phyloP scores from a whole-genome alignment of 2,888 invertebrate genomes.

The Neoscelio sp. region DNA sequence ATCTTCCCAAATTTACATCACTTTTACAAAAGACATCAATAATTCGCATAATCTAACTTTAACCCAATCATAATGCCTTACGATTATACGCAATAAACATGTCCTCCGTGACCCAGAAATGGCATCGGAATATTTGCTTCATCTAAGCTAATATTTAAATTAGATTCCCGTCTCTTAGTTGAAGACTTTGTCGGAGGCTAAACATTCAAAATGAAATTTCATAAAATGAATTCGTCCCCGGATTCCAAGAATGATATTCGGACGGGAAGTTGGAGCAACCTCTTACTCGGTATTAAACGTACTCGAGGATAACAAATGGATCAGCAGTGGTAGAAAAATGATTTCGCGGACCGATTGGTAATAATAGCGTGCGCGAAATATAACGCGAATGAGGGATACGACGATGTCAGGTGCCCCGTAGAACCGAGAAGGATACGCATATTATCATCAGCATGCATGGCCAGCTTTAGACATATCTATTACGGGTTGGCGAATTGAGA shows the following conservation, averaged over 20 bases:
- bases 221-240: constrained; percentile 30
- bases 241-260: constrained; percentile 3
- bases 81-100: constrained; percentile 38
- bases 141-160: constrained; percentile 31
- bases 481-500: constrained; percentile 80
- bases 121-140: constrained; percentile 22
- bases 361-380: constrained; percentile 53
- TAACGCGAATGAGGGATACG: constrained; percentile 43
- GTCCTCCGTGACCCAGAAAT: constrained; percentile 34
- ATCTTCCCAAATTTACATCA: constrained; percentile 1
- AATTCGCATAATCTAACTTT: constrained; percentile 17
- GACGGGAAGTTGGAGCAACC: neutral
- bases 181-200: neutral
- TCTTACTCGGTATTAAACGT: constrained; percentile 1
- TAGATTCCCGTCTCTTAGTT: constrained; percentile 23
- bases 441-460: constrained; percentile 80
- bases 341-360: constrained; percentile 42
- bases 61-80: constrained; percentile 13
- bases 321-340: constrained; percentile 46
- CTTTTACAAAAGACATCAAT: neutral
- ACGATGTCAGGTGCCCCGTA: constrained; percentile 47
- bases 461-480: constrained; percentile 83
- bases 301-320: constrained; percentile 49
- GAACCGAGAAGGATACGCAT: constrained; percentile 71
- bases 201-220: constrained; percentile 34